Base-by-base conservation (phyloP, 2,797 vertebrate genomes). In the Poecilia velifera region DNA sequence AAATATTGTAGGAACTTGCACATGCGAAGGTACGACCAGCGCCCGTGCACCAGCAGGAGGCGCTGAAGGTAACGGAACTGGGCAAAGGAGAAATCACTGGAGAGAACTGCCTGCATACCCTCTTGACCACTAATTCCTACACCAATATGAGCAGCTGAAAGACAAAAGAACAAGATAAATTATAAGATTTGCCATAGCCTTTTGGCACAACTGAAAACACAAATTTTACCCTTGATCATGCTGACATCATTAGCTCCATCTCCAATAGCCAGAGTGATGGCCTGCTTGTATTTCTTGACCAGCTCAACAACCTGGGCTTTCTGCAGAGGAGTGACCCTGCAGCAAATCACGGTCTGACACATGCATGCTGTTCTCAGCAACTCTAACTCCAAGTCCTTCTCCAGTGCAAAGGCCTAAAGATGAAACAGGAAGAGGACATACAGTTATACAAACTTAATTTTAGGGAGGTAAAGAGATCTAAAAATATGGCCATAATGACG, bases 21-120 rank as follows among this genome's bases (percentile, higher is more conserved):
- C 97, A 99, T 98, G 92, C 98, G 97, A 55, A 97, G 93, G 84
- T 99, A 99, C 39, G 98, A 99, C 98, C 98, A 99, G 73, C 97
- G 97, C 0, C 98, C 98, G 0, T 99, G 98, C 57, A 99, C 97
- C 89, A 99, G 86, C 85, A 99, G 96, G 85, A 99, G 96, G 89
- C 97, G 97, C 94, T 97, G 97, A 28, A 99, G 97, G 90, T 97
- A 98, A 9, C 93, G 96, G 92, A 99, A 99, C 96, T 99, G 98
- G 0, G 96, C 97, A 0, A 99, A 98, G 88, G 97, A 96, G 89
- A 89, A 99, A 93, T 99, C 98, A 0, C 97, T 98, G 90, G 96
- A 97, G 46, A 99, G 94, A 70, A 97, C 97, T 0, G 98, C 98
- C 88, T 99, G 98, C 97, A 97, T 97, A 76, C 98, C 98, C 86